Evolutionary conservation across 2,888 invertebrate species (phyloP).

Genomic region (Chromoteleia sp.): DNA sequence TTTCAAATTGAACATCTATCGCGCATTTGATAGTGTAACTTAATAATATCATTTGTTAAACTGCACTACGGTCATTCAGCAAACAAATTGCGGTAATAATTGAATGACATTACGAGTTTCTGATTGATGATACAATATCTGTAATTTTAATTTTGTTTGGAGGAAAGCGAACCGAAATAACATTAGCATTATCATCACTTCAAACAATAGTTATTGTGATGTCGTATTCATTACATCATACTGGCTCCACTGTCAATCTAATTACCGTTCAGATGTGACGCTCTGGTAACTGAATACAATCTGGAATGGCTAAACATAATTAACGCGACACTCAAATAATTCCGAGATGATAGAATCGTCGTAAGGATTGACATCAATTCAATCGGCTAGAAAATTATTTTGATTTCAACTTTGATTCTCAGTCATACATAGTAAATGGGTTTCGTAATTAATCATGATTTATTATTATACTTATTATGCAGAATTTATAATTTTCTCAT

Average conservation of each 20-base stretch:
- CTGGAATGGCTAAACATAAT: background rate
- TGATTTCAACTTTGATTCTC: too few species aligned
- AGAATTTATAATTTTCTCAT: too few species aligned
- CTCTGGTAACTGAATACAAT: background rate
- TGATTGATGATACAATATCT: background rate
- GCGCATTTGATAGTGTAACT: background rate
- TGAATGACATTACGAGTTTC: background rate
- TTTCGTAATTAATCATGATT: too few species aligned
- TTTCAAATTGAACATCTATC: constrained; percentile 1
- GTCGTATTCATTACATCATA: background rate
- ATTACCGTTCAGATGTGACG: background rate
- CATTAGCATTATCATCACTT: background rate
- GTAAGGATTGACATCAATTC: too few species aligned
- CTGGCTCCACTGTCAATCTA: background rate
- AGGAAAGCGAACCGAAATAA: background rate
- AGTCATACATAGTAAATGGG: too few species aligned
- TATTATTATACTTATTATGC: too few species aligned
- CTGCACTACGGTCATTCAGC: background rate
- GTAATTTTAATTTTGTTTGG: constrained; percentile 1
- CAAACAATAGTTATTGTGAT: constrained; percentile 5
- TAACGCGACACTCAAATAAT: too few species aligned
- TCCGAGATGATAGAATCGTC: too few species aligned
- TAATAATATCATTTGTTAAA: constrained; percentile 15
- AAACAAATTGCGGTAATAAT: constrained; percentile 11
- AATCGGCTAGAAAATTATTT: too few species aligned